Conservation (phyloP, 2,888 invertebrate genomes). For the Dynastes tityus region DNA sequence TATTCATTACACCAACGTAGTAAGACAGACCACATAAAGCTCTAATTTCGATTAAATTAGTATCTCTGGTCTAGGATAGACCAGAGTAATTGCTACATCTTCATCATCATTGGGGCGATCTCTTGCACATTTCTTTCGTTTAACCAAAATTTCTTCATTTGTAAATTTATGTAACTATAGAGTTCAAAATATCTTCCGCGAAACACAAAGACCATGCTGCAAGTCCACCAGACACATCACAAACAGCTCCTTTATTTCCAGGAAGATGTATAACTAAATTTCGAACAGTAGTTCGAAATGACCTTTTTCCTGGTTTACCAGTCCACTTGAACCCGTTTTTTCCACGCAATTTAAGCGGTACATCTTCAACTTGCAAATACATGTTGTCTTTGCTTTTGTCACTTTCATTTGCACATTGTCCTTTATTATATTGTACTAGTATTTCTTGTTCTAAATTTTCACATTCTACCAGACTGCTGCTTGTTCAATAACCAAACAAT, state of each 20-base stretch:
- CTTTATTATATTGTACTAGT: slow-evolving; percentile 9
- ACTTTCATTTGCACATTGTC: not conserved
- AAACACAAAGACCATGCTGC: too few relatives aligned
- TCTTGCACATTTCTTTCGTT: too few relatives aligned
- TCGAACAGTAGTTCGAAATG: not conserved
- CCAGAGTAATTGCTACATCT: not conserved
- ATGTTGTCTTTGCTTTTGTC: slow-evolving; percentile 7
- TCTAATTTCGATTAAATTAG: not conserved
- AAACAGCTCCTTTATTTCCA: slow-evolving; percentile 8
- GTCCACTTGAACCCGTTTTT: not conserved
- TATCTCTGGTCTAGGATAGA: not conserved
- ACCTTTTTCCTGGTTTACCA: not conserved
- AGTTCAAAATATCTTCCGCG: too few relatives aligned
- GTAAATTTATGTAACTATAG: too few relatives aligned
- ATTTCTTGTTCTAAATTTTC: slow-evolving; percentile 21
- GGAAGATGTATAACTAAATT: slow-evolving; percentile 8
- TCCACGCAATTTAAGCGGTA: slow-evolving; percentile 7
- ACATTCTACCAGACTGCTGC: slow-evolving; percentile 5
- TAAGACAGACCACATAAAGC: too few relatives aligned
- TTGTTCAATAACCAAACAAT: not conserved
- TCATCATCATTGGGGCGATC: too few relatives aligned
- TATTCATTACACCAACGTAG: too few relatives aligned
- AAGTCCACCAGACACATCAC: not conserved
- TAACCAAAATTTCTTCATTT: too few relatives aligned
- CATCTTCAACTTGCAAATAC: slow-evolving; percentile 24